phyloP scores from a whole-genome alignment of 2,113 vertebrate genomes.

The Chaetorhynchus papuensis region DNA sequence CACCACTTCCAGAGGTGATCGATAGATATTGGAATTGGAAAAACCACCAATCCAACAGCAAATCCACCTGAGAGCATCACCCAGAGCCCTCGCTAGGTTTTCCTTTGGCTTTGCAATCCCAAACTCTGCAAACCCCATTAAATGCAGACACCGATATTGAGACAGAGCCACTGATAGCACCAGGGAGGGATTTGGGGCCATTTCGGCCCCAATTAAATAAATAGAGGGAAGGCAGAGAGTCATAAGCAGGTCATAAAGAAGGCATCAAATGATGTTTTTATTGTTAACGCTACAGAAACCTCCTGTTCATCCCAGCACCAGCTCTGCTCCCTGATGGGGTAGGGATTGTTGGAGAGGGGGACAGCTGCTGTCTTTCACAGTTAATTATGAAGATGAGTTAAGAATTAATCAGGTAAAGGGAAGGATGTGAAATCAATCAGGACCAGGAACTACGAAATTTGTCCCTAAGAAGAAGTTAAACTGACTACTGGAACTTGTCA shows the following conservation, averaged over 20 bases:
- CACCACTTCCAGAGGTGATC: neutral
- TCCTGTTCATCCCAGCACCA: neutral
- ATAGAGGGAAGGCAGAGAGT: neutral
- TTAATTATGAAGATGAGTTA: neutral
- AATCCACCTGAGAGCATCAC: neutral
- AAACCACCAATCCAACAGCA: neutral
- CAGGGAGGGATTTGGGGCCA: neutral
- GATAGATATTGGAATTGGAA: neutral
- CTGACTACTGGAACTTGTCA: neutral
- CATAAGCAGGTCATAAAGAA: slow-evolving; percentile 9
- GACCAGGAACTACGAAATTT: neutral
- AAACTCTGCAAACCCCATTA: neutral
- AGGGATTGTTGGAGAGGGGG: neutral
- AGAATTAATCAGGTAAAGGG: neutral
- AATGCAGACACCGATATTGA: neutral
- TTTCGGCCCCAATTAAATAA: neutral
- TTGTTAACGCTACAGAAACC: neutral
- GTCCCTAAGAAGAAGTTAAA: neutral
- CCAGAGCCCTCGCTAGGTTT: neutral
- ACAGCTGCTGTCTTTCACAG: neutral
- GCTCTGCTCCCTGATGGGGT: neutral
- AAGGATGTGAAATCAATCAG: neutral
- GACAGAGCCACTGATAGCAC: neutral
- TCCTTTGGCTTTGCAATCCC: neutral
- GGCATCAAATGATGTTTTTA: neutral